These are phyloP conservation scores for Calcarius lapponicus DNA, from an alignment of 2,797 vertebrate genomes.

Conservation along the genomic window DNA sequence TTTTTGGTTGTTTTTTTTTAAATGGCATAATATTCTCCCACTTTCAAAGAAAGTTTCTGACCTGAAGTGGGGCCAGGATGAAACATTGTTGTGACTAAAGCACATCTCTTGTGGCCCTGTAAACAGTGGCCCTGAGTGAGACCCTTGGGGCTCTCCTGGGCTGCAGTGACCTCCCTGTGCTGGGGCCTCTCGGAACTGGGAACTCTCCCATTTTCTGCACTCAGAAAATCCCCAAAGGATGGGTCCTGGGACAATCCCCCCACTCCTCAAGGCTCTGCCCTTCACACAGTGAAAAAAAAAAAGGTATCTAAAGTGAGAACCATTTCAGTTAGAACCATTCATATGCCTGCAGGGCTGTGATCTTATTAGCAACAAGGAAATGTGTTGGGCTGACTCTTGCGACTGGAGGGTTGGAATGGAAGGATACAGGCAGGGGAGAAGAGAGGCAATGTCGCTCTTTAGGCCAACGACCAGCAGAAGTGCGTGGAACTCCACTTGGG, in stretches of 20 bases:
- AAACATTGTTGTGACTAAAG: background rate
- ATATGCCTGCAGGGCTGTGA: background rate
- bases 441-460: background rate
- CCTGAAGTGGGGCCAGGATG: too few relatives aligned
- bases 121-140: background rate
- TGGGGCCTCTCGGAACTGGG: accelerated
- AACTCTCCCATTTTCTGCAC: background rate
- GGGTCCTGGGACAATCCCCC: background rate
- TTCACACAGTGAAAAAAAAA: background rate
- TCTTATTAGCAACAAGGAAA: background rate
- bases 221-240: background rate
- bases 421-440: background rate
- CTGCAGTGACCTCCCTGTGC: background rate
- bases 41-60: background rate
- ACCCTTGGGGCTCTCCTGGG: background rate
- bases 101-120: background rate
- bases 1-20: too few relatives aligned
- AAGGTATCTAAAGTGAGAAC: background rate
- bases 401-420: background rate
- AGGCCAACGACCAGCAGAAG: background rate
- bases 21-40: background rate
- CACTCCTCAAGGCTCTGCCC: background rate
- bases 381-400: background rate
- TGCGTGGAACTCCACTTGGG: background rate
- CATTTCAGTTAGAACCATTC: background rate